Base-by-base conservation (phyloP, 2,888 invertebrate species). In the Trissolcus brochymenae region DNA sequence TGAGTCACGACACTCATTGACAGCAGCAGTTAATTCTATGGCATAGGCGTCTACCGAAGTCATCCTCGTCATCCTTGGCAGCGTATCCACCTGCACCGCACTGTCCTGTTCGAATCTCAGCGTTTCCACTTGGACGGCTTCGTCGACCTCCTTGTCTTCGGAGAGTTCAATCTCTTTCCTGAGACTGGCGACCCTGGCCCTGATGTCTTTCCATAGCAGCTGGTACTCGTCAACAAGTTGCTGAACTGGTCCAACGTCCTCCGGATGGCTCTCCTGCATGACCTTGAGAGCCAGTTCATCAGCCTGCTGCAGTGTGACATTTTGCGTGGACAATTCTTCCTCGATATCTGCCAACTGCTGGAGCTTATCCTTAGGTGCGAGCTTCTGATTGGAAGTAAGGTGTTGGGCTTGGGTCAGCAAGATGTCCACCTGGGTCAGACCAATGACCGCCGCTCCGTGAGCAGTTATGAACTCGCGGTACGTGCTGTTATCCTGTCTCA, bases 31-130 rank as follows among this genome's bases (percentile, higher is more conserved):
- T 43, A 96, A 89, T 87, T 96, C 96, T 82, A 92, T 93, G 65
- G 93, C 90, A 85, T 96, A 96, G 0, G 95, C 96, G 85, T 96
- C 96, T 87, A 94, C 94, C 4, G 95, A 94, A 50, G 95, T 95
- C 90, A 94, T 92, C 17, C 91, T 90, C 54, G 91, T 90, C 54
- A 93, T 84, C 51, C 90, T 90, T 0, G 92, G 92, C 49, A 96
- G 88, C 0, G 96, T 96, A 85, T 96, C 93, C 1, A 96, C 96
- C 90, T 96, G 96, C 4, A 95, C 93, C 0, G 94, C 93, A 0
- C 93, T 92, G 83, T 96, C 95, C 14, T 93, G 93, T 84, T 95
- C 95, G 88, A 94, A 94, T 87, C 91, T 93, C 6, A 94, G 90
- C 0, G 95, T 95, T 78, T 95, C 93, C 9, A 95, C 94, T 90